These are phyloP conservation scores for Eupithecia vulgata DNA, from an alignment of 2,888 invertebrate genomes.

Conservation along the genomic window DNA sequence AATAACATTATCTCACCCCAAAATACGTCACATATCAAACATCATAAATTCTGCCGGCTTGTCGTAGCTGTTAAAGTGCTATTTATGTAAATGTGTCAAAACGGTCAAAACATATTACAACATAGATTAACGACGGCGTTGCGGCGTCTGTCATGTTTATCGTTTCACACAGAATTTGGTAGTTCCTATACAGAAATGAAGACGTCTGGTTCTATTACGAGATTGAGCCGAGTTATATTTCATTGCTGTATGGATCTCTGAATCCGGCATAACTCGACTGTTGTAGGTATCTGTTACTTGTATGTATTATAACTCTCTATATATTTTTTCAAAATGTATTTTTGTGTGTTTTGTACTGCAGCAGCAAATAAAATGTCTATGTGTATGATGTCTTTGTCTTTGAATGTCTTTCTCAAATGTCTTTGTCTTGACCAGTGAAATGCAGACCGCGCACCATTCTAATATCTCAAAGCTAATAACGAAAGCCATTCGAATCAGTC, in stretches of 20 bases:
- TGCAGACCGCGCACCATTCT: too few relatives aligned
- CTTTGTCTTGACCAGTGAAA: background rate
- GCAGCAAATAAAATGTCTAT: too few relatives aligned
- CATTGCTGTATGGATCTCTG: background rate
- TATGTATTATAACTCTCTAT: background rate
- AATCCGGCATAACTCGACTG: background rate
- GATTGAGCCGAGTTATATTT: slow-evolving; percentile 1
- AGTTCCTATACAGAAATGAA: slow-evolving; percentile 24
- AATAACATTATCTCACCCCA: slow-evolving; percentile 46
- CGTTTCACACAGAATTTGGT: slow-evolving; percentile 33
- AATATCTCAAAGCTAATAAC: too few relatives aligned
- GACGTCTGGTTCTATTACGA: slow-evolving; percentile 16
- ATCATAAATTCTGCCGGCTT: slow-evolving; percentile 48
- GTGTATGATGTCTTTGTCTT: too few relatives aligned
- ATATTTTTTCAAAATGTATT: too few relatives aligned
- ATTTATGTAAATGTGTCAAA: slow-evolving; percentile 64
- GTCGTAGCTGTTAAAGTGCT: slow-evolving; percentile 57
- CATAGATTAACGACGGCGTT: slow-evolving; percentile 66
- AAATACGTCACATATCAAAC: slow-evolving; percentile 50
- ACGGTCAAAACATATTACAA: slow-evolving; percentile 59
- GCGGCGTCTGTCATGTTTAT: slow-evolving; percentile 48
- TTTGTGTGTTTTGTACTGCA: too few relatives aligned
- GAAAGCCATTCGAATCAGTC: too few relatives aligned
- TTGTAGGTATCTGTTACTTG: background rate
- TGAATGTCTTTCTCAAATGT: too few relatives aligned